Base-by-base conservation (phyloP, 92 coral and sea anemone species). In the Diadumene lineata region DNA sequence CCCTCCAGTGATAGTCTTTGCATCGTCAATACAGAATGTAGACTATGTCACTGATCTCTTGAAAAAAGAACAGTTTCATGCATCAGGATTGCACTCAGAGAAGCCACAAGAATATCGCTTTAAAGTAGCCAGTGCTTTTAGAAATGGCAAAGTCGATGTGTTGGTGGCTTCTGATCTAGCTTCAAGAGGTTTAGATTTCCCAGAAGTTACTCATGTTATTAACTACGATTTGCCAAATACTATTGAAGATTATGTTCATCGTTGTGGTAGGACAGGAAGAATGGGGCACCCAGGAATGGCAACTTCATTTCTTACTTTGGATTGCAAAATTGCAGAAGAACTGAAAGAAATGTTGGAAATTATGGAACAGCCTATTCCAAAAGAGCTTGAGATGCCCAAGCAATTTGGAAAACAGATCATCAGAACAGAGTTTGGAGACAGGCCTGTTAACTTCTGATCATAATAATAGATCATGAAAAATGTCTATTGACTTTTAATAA, bases 181-280 rank as follows among this genome's bases (percentile, higher is more conserved):
- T 7, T 94, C 98, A 21, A 82, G 98, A 57, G 98, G 98, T 15
- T 93, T 94, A 24, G 98, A 94, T 76, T 91, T 94, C 43, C 98
- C 98, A 34, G 98, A 94, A 63, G 98, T 94, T 31, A 81, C 87
- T n/a, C 97, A 94, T 53, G 78, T 94, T 9, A 80, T 94, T 16
- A 94, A 91, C 81, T 94, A 94, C 73, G 98, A 94, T 69, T 74
- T 94, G 29, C 98, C 98, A 51, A 90, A 86, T 32, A 84, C 74
- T 48, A 91, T 94, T 75, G 98, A 94, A 72, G 90, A 86, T 70
- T 94, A 94, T 76, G 83, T 94, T 32, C 98, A 94, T 60, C 92
- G 97, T 29, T 94, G 98, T 73, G 98, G 98, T 53, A 87, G 98
- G 50, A 94, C 98, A 19, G 97, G 98, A 16, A 73, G 98, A 60